Evolutionary conservation across 2,888 invertebrate species (phyloP).

Genomic region (Ditylenchus weischeri): DNA sequence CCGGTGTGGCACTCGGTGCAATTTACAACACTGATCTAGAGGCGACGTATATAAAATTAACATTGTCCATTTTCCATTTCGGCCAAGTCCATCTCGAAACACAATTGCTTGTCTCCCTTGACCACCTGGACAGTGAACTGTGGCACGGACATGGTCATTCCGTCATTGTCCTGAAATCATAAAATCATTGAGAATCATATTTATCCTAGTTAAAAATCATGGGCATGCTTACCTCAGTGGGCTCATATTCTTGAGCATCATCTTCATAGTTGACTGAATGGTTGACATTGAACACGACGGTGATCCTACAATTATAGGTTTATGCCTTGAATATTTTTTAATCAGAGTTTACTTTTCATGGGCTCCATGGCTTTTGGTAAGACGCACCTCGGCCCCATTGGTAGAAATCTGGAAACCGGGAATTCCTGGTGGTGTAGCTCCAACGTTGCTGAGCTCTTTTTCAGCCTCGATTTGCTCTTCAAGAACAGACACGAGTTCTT

Average conservation of each 20-base stretch:
- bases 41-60: constrained; percentile 41
- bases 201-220: no score
- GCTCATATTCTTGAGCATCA: no score
- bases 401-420: constrained; percentile 78
- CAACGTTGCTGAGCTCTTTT: constrained; percentile 61
- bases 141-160: no score
- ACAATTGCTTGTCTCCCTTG: constrained; percentile 68
- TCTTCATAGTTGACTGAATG: no score
- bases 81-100: constrained; percentile 52
- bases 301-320: no score
- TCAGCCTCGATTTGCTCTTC: constrained; percentile 89
- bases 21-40: not conserved
- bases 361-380: constrained; percentile 64
- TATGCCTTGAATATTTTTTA: no score
- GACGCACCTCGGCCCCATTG: constrained; percentile 79
- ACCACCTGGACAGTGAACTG: constrained; percentile 69
- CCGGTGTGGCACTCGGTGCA: no score
- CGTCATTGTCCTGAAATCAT: no score
- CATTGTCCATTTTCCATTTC: constrained; percentile 57
- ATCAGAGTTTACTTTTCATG: constrained; percentile 65
- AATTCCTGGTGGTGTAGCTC: constrained; percentile 67
- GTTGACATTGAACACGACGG: no score
- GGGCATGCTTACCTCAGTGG: no score
- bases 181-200: no score
- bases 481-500: constrained; percentile 76